Evolutionary conservation across 1,140 invertebrate species (phyloP), one percentile per base, ranked within the genome.

Genomic region (Choristoneura fumiferana): DNA sequence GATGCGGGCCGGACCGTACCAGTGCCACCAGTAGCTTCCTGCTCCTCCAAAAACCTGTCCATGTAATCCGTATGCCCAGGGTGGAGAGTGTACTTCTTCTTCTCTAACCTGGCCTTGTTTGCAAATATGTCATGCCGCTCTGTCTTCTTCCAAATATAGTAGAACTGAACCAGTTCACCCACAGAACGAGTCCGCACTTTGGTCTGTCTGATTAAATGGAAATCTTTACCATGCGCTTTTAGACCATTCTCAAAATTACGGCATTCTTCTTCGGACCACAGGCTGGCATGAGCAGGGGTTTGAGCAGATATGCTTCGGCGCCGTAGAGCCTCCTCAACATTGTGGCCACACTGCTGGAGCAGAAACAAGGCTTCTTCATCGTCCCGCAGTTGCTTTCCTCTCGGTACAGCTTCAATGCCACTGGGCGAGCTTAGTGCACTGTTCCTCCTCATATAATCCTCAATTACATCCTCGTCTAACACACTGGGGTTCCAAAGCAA

Each of bases 61-160:
- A 96, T 96, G 76, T 96, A 96, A 85, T 96, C 95, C 18, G 95
- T 96, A 62, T 91, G 93, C 55, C 95, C 95, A 1, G 96, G 96
- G 91, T 97, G 95, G 52, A 97, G 81, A 8, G 94, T 93, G 84
- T 96, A 97, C 87, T 96, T 96, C 78, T 96, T 96, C 85, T 97
- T 97, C 76, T 96, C 95, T 57, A 96, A 86, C 60, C 95, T 87
- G 10, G 93, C 94, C 90, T 95, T 95, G 74, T 95, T 96, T 1
- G 95, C 95, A 91, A 96, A 97, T 60, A 92, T 94, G 90, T 99
- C 98, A 86, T 99, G 97, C 37, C 98, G 91, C 84, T 99, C 98
- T 45, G 98, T 99, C 90, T 99, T 99, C 87, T 99, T 99, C 98
- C 98, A 99, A 29, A 99, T 92, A 80, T 99, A 99, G 90, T 99